Percentiles rank a stretch among this genome's conserved stretches.
phyloP scores from a whole-genome alignment of 2,888 invertebrate species.

The Cryptus viduatorius region DNA sequence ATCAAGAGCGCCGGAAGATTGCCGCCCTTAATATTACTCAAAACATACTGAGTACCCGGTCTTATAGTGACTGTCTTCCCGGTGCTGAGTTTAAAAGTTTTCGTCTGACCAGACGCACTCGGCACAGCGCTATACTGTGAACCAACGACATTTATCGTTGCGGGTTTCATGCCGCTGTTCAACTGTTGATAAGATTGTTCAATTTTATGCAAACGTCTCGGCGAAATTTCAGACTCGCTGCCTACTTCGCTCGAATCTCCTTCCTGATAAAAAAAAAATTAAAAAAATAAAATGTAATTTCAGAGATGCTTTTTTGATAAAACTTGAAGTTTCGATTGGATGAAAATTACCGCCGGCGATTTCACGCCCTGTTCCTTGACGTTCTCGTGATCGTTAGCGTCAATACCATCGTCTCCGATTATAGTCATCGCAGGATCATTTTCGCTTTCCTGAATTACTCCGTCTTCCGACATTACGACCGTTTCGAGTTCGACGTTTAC shows the following conservation, averaged over 20 bases:
- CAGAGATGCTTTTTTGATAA: neutral
- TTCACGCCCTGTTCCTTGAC: conserved; percentile 40
- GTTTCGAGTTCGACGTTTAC: conserved; percentile 79
- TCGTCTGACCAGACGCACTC: conserved; percentile 72
- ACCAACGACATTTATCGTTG: conserved; percentile 58
- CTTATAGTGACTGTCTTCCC: conserved; percentile 78
- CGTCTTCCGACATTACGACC: conserved; percentile 76
- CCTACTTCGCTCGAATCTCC: conserved; percentile 61
- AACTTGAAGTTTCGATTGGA: neutral
- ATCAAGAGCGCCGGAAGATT: conserved; percentile 73
- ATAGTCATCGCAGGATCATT: conserved; percentile 60
- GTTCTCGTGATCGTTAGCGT: conserved; percentile 53
- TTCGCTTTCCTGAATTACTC: conserved; percentile 45
- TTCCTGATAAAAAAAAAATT: conserved; percentile 44
- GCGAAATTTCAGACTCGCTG: conserved; percentile 58
- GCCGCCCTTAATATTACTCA: conserved; percentile 77
- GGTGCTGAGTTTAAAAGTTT: conserved; percentile 77
- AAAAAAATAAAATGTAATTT: conserved; percentile 1
- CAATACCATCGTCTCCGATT: conserved; percentile 47
- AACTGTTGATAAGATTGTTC: conserved; percentile 32
- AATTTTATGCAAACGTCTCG: conserved; percentile 42
- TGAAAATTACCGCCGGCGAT: conserved; percentile 42
- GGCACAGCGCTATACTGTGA: conserved; percentile 74
- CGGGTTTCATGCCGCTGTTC: neutral
- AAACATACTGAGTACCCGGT: conserved; percentile 76